Conservation (phyloP, 2,888 invertebrate genomes). For the Andricus quercusramuli region DNA sequence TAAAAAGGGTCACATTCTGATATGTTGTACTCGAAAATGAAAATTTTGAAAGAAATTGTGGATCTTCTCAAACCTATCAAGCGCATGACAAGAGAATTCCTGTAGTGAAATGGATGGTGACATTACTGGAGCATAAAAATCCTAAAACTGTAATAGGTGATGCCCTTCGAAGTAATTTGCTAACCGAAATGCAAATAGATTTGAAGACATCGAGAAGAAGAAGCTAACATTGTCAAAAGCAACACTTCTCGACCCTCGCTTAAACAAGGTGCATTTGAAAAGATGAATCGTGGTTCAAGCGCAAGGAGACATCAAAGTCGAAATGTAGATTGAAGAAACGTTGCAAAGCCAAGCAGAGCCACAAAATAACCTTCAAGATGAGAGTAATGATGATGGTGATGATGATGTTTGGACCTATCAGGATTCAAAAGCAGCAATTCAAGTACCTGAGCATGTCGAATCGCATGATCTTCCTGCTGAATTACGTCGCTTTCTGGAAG, state of each 20-base stretch:
- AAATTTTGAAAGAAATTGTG: constrained; percentile 8
- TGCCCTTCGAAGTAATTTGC: background rate
- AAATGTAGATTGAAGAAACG: background rate
- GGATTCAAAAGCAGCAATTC: background rate
- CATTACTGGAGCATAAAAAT: too few relatives aligned
- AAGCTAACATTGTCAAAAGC: constrained; percentile 2
- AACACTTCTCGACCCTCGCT: constrained; percentile 12
- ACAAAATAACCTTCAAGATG: background rate
- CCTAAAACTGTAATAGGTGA: too few relatives aligned
- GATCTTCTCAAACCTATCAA: constrained; percentile 41
- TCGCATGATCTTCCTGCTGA: background rate
- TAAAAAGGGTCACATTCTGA: constrained; percentile 44
- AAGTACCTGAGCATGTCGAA: background rate
- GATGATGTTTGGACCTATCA: background rate
- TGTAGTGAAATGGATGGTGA: too few relatives aligned
- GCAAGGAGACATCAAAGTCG: background rate
- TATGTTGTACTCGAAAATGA: too few relatives aligned
- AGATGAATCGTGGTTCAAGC: background rate
- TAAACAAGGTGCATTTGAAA: constrained; percentile 14
- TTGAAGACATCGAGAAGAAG: background rate
- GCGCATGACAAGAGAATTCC: constrained; percentile 15
- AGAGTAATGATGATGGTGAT: background rate
- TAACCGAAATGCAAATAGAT: background rate
- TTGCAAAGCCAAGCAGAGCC: background rate
- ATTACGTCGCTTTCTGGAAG: background rate